phyloP scores from a whole-genome alignment of 1,140 invertebrate genomes.

The Drosophila elegans region DNA sequence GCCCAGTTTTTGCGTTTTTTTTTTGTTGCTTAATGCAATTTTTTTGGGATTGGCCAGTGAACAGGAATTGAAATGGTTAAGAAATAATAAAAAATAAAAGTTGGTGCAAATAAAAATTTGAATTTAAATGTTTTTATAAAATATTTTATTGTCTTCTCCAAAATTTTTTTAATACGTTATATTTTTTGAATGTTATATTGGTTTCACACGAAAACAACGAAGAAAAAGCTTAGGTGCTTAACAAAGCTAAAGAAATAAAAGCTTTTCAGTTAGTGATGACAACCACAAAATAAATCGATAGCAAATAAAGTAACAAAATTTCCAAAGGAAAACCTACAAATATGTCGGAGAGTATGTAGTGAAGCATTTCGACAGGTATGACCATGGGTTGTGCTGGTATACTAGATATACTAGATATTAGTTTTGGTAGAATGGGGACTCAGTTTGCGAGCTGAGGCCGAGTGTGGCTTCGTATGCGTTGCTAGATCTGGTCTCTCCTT shows the following conservation, averaged over 20 bases:
- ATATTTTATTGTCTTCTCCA: background rate
- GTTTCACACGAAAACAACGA: slow-evolving; percentile 27
- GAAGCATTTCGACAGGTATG: too few species aligned
- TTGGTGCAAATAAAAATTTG: background rate
- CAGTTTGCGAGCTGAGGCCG: too few species aligned
- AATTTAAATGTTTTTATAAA: background rate
- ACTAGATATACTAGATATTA: too few species aligned
- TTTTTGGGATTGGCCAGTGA: slow-evolving; percentile 4
- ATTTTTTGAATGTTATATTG: slow-evolving; percentile 16
- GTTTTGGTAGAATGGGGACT: too few species aligned
- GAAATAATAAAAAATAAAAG: background rate
- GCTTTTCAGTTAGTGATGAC: slow-evolving; percentile 33
- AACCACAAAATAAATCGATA: slow-evolving; percentile 12
- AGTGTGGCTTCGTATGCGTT: too few species aligned
- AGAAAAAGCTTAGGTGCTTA: slow-evolving; percentile 31
- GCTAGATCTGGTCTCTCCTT: too few species aligned
- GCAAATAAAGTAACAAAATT: background rate
- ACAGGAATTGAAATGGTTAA: background rate
- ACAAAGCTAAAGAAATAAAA: slow-evolving; percentile 44
- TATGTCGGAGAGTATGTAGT: too few species aligned
- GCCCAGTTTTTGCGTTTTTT: slow-evolving; percentile 8
- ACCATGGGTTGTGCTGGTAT: too few species aligned
- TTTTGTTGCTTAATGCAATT: slow-evolving; percentile 8
- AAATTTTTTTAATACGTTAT: slow-evolving; percentile 7
- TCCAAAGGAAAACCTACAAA: background rate